Base-by-base conservation (phyloP, 2,888 invertebrate species). In the Sturmia bella region DNA sequence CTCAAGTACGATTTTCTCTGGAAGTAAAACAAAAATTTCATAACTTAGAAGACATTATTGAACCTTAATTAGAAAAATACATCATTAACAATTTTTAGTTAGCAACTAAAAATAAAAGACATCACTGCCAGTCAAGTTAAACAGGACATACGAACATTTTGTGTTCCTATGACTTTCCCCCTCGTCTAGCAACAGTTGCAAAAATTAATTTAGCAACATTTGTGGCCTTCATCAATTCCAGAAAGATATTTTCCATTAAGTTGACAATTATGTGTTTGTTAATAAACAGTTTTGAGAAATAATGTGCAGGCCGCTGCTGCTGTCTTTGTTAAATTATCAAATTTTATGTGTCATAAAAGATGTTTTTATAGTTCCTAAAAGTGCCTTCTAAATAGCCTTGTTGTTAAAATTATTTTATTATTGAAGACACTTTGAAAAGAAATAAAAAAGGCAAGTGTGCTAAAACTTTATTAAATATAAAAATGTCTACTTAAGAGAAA, bases 161-260 rank as follows among this genome's bases (percentile, higher is more conserved):
- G 6, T 27, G 3, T 27, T 27, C 27, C n/a, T n/a, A n/a, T n/a
- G n/a, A n/a, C n/a, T n/a, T 27, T 32, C 9, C 7, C 32, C 32
- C 9, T 32, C 9, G 7, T 9, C 32, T 9, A 32, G 17, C 45
- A 45, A 45, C 17, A 15, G 45, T 45, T 45, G 5, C n/a, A 69
- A 69, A 69, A 77, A 69, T 50, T 69, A 45, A 69, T 63, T 63
- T 54, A 63, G 39, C 48, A 69, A 45, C n/a, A 19, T 45, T 1
- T 6, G 32, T 9, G 6, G 6, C 7, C 9, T 32, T 9, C 32
- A 7, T 32, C 32, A 27, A 27, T 6, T 27, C 27, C 6, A 3
- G 3, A 27, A 27, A 27, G 6, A 27, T 13, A 54, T 37, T 37
- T 50, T 70, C 41, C 64, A 77, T 63, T 63, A 19, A 50, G 17